Percentiles rank a stretch among this genome's conserved stretches.
phyloP scores from a whole-genome alignment of 2,797 vertebrate species.

The Crenichthys baileyi region DNA sequence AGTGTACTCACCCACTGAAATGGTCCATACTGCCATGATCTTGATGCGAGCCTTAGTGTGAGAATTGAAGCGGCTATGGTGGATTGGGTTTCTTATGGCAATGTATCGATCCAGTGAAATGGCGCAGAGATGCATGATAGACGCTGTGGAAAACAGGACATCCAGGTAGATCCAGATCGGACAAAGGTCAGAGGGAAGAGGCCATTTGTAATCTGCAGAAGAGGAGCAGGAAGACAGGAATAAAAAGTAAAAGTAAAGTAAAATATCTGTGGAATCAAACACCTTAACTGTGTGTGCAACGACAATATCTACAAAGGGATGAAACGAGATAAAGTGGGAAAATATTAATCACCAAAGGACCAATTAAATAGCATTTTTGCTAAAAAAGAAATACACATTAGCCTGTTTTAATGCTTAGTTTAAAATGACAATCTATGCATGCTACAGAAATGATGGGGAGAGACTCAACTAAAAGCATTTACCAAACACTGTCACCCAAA shows the following conservation, averaged over 20 bases:
- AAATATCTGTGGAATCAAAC: background rate
- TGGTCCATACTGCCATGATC: slow-evolving; percentile 96
- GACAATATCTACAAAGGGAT: background rate
- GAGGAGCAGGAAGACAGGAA: background rate
- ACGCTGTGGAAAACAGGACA: slow-evolving; percentile 94
- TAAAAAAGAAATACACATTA: no score
- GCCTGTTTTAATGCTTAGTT: no score
- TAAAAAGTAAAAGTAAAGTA: background rate
- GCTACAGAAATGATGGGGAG: no score
- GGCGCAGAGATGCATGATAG: slow-evolving; percentile 97
- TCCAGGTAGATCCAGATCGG: slow-evolving; percentile 97
- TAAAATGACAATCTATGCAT: no score
- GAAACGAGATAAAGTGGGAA: background rate
- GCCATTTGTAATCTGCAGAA: slow-evolving; percentile 89
- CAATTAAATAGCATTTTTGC: no score
- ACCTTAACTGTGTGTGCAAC: background rate
- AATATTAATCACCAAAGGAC: no score
- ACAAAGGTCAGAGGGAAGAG: slow-evolving; percentile 88
- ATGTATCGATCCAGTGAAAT: slow-evolving; percentile 97
- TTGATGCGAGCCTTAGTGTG: slow-evolving; percentile 93
- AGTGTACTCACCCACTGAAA: slow-evolving; percentile 89
- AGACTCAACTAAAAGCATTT: no score
- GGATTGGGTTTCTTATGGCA: slow-evolving; percentile 93
- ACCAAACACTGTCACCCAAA: no score
- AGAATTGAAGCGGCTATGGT: slow-evolving; percentile 95